These are phyloP conservation scores for Eudasyphora cyanicolor DNA, from an alignment of 2,888 invertebrate genomes.

Conservation along the genomic window DNA sequence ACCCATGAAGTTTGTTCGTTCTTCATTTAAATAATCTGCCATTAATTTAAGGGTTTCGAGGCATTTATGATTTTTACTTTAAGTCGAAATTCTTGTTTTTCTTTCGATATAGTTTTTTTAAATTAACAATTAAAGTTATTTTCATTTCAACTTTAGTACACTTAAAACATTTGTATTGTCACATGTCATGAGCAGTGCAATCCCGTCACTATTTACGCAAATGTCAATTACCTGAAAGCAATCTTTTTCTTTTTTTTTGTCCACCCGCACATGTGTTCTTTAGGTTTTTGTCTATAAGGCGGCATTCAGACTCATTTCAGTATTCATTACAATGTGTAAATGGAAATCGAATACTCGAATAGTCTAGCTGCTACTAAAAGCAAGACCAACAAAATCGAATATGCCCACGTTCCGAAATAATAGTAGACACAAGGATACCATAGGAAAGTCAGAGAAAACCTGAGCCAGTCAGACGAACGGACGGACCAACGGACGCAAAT, in stretches of 20 bases:
- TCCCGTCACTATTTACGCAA: slow-evolving; percentile 52
- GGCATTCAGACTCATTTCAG: slow-evolving; percentile 25
- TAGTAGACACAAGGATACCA: slow-evolving; percentile 59
- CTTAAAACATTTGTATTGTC: too few species aligned
- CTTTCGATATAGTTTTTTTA: too few species aligned
- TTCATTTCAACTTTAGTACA: too few species aligned
- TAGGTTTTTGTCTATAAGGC: slow-evolving; percentile 5
- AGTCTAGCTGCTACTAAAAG: slow-evolving; percentile 1
- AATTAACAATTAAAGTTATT: too few species aligned
- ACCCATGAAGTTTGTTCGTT: too few species aligned
- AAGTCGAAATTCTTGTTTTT: too few species aligned
- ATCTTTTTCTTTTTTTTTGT: slow-evolving; percentile 32
- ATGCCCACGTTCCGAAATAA: slow-evolving; percentile 51
- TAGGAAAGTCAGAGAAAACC: slow-evolving; percentile 60
- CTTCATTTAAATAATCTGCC: too few species aligned
- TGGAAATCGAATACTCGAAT: slow-evolving; percentile 19
- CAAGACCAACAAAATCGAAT: slow-evolving; percentile 48
- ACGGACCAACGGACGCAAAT: too few species aligned
- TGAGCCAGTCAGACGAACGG: too few species aligned
- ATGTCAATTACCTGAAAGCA: slow-evolving; percentile 63
- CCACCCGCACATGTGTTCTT: slow-evolving; percentile 41
- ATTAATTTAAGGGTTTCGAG: too few species aligned
- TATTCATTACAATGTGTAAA: slow-evolving; percentile 60
- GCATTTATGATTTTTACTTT: too few species aligned
- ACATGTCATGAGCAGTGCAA: too few species aligned